Base-by-base conservation (phyloP, 2,797 vertebrate genomes). In the Choloepus didactylus region DNA sequence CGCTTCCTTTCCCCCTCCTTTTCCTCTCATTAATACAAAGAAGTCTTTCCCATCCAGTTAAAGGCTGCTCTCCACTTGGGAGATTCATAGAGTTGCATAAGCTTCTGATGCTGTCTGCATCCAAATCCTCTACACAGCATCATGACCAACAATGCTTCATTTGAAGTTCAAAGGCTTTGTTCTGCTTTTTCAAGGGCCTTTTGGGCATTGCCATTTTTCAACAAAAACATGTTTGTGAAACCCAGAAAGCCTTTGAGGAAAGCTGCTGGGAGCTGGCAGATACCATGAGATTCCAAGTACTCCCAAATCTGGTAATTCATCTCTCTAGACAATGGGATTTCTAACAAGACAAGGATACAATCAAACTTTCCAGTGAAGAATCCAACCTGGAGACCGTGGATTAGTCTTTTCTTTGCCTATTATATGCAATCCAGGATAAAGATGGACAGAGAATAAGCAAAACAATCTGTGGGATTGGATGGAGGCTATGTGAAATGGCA, bases 151-250 rank as follows among this genome's bases (percentile, higher is more conserved):
- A 23, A 27, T 4, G 19, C 67, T 5, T 85, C 51, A 41, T 15
- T 10, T 82, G 66, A 87, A 84, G 89, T 90, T 84, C 70, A 83
- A 95, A 94, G 62, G 88, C 79, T 90, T 88, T 83, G 41, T 72
- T 96, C 21, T 5, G 54, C 46, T 16, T 89, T 95, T 93, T 83
- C 93, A 89, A 3, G 62, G 87, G 76, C 59, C 89, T 60, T 67
- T 59, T 80, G 89, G 87, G 72, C 54, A 85, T 23, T 72, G 56
- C 21, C 75, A 80, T 91, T 80, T 88, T 72, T 80, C 49, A 92
- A 66, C 46, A 46, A 77, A 83, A 95, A 77, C 59, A 64, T 75
- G 44, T 86, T 15, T 85, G 73, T 64, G 87, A 76, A 96, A 86
- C 11, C 67, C 44, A 90, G 83, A 91, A 82, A 79, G 49, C 12